Conservation (phyloP, 2,113 vertebrate genomes). For the Cottus gobio region DNA sequence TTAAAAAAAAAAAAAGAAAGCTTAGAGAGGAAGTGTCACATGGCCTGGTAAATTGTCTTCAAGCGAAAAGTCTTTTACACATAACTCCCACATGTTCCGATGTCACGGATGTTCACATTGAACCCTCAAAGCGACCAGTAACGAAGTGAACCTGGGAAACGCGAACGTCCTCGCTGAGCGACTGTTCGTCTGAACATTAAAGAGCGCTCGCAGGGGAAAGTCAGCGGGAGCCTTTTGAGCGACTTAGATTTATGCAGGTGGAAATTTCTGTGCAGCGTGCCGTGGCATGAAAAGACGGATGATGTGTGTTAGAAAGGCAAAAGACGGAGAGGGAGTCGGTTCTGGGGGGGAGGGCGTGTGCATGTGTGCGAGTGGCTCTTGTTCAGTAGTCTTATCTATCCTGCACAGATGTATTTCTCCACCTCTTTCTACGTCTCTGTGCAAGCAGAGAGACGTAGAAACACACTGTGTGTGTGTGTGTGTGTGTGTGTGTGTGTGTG, state of each 20-base stretch:
- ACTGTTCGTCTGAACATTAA: conserved; percentile 29
- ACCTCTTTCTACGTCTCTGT: conserved; percentile 36
- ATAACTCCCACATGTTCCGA: neutral
- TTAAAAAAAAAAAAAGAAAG: neutral
- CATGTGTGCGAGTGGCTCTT: conserved; percentile 13
- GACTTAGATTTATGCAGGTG: conserved; percentile 29
- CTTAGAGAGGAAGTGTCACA: conserved; percentile 33
- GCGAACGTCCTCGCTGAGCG: neutral
- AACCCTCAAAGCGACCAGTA: neutral
- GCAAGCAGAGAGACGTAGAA: neutral
- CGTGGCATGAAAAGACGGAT: conserved; percentile 13
- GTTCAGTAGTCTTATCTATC: conserved; percentile 76
- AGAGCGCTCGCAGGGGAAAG: neutral
- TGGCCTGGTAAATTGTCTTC: conserved; percentile 13
- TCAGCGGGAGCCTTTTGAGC: conserved; percentile 24
- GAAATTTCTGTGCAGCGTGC: conserved; percentile 22
- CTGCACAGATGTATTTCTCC: conserved; percentile 67
- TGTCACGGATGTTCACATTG: neutral
- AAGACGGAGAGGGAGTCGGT: neutral
- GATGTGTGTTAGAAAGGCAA: conserved; percentile 46
- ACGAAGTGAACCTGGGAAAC: neutral
- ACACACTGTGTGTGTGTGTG: neutral
- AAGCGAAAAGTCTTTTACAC: neutral
- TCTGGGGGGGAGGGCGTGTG: neutral
- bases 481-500: neutral